Evolutionary conservation across 2,888 invertebrate genomes (phyloP), one percentile per base, ranked within the genome.

Genomic region (Harpalus rufipes): DNA sequence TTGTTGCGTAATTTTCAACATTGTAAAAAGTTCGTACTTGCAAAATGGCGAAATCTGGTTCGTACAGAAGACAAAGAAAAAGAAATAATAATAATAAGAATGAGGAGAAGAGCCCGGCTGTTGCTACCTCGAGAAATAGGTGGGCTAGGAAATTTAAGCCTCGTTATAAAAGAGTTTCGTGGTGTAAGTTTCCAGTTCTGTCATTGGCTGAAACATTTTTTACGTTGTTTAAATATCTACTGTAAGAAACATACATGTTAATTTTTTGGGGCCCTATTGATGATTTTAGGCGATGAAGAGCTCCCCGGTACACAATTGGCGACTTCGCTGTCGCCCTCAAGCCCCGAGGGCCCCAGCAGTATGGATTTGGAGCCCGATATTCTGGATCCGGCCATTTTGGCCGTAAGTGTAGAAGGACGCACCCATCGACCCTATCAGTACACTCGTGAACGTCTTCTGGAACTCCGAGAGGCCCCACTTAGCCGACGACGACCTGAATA

Each of bases 401-500:
- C 92, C 84, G 90, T 93, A 88, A 92, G 93, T 5, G 92, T 92
- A 82, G 92, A 91, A 86, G 92, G 91, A 81, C 91, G 87, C 51
- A 88, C 87, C 72, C 65, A 86, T 76, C 59, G 86, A 21, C 90
- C 91, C 89, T 92, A 92, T 87, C 92, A 92, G 81, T 94, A 94
- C 91, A 93, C 94, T 39, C 92, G 95, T 90, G 95, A 96, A 79
- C 93, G 96, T 89, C 92, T 97, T 87, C 91, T 96, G 91, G 93
- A 94, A 65, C 92, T 97, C 87, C 94, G 95, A 85, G 93, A 94
- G 89, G 94, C 94, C 87, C 95, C 95, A 86, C 92, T 94, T 86
- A 95, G 96, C 72, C 94, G 94, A 89, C 93, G 92, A 86, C 94
- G 95, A 88, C 96, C 97, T n/a, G 94, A 94, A 87, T 95, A 94